Conservation (phyloP, 2,113 vertebrate genomes). For the Paramormyrops kingsleyae region DNA sequence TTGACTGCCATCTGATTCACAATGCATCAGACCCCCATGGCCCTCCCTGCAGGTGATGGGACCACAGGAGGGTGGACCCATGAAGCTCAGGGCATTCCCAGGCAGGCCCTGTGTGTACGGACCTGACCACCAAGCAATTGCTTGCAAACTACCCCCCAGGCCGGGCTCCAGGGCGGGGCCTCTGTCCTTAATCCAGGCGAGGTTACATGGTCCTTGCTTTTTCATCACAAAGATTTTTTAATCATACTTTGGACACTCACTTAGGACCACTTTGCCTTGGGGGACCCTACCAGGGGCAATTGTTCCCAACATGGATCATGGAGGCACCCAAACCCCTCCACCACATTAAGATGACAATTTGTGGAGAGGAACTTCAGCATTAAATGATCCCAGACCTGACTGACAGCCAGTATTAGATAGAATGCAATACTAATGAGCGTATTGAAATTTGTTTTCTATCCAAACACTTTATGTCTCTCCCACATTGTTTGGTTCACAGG, state of each 20-base stretch:
- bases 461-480: neutral
- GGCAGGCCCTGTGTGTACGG: neutral
- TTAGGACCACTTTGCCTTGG: too few species aligned
- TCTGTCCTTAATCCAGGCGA: too few species aligned
- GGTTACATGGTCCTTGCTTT: too few species aligned
- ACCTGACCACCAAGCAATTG: neutral
- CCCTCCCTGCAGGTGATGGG: too few species aligned
- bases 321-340: too few species aligned
- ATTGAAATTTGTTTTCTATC: neutral
- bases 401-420: neutral
- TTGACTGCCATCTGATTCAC: neutral
- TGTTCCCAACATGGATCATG: too few species aligned
- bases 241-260: too few species aligned
- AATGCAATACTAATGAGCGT: neutral
- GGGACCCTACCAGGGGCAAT: too few species aligned
- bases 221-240: too few species aligned
- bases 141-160: too few species aligned
- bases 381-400: neutral
- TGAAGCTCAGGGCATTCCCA: neutral
- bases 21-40: neutral
- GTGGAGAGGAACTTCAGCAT: neutral
- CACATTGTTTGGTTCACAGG: conserved; percentile 56
- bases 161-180: too few species aligned
- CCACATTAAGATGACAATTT: neutral
- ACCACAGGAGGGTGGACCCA: neutral